Conservation (phyloP, 2,888 invertebrate species). For the Palloptera scutellata region DNA sequence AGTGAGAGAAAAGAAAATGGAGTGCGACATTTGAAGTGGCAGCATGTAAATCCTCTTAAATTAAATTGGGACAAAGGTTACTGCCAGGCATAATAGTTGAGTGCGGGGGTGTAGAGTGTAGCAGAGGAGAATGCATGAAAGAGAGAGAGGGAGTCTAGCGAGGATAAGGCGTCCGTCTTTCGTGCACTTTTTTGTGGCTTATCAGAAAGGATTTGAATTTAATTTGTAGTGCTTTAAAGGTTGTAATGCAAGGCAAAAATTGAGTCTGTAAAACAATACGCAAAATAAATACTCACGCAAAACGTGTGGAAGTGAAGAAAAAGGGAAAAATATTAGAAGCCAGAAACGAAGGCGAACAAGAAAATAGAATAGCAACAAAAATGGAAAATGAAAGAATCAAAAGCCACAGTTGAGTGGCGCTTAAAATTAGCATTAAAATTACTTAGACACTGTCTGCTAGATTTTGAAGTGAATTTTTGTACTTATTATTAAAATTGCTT, state of each 20-base stretch:
- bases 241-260: not conserved
- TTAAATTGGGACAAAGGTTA: conserved; percentile 59
- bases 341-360: no score
- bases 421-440: conserved; percentile 23
- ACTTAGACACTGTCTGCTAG: no score
- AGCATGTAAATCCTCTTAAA: conserved; percentile 59
- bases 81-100: conserved; percentile 53
- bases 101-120: conserved; percentile 11
- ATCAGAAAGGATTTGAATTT: conserved; percentile 53
- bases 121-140: no score
- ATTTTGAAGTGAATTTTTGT: no score
- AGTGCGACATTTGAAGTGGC: conserved; percentile 48
- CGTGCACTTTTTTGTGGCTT: not conserved
- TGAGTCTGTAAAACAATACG: no score
- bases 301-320: no score
- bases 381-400: not conserved
- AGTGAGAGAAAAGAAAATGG: not conserved
- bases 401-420: conserved; percentile 9
- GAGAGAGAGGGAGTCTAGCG: no score
- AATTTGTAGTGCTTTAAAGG: conserved; percentile 47
- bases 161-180: not conserved
- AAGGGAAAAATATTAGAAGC: no score
- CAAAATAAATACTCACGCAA: no score
- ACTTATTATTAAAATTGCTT: no score
- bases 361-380: no score